Percentiles rank a stretch among this genome's conserved stretches.
phyloP scores from a whole-genome alignment of 2,113 vertebrate species.

The Mandrillus leucophaeus region DNA sequence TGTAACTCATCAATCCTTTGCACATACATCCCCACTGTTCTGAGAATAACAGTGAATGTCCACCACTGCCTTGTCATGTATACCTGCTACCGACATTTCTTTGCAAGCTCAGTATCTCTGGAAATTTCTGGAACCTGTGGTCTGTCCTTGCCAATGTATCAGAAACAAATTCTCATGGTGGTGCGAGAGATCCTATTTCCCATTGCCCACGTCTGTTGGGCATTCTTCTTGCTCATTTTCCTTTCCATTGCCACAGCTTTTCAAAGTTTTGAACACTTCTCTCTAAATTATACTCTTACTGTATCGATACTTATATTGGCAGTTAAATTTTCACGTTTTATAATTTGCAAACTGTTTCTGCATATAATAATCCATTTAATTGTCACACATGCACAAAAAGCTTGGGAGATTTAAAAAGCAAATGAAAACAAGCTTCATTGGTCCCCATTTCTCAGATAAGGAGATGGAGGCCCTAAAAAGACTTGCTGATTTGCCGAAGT shows the following conservation, averaged over 20 bases:
- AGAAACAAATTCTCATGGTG: accelerated
- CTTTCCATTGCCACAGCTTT: neutral
- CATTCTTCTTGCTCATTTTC: neutral
- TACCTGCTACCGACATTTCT: neutral
- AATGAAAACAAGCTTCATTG: neutral
- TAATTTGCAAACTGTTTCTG: neutral
- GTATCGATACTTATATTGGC: neutral
- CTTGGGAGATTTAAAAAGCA: neutral
- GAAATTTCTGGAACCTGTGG: neutral
- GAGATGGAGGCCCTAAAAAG: neutral
- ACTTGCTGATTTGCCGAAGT: neutral
- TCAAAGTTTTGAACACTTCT: neutral
- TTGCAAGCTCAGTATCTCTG: neutral
- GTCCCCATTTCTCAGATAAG: neutral
- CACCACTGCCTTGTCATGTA: neutral
- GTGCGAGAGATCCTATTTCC: neutral
- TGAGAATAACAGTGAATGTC: neutral
- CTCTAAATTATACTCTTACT: neutral
- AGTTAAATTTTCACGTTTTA: constrained; percentile 6
- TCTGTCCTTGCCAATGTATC: no score
- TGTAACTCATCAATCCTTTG: neutral
- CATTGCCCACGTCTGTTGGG: accelerated
- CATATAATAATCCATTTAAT: neutral
- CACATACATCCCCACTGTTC: neutral
- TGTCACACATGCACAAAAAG: neutral